Base-by-base conservation (phyloP, 1,140 invertebrate species). In the Arion vulgaris region DNA sequence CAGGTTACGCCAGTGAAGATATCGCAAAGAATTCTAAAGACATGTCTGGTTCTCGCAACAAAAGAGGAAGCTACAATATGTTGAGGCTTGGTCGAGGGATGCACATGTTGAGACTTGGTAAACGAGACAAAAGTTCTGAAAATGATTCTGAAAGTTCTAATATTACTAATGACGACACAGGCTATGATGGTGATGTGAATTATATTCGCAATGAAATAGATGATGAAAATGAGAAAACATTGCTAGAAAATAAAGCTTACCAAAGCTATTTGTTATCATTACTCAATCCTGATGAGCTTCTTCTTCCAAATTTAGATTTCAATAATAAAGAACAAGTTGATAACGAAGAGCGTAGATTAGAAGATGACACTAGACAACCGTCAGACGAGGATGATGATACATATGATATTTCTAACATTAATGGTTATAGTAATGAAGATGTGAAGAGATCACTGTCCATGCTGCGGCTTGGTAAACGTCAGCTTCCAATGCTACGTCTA, bases 401-500 rank as follows among this genome's bases (percentile, higher is more conserved):
- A 9, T 15, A 71, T n/a, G n/a, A n/a, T n/a, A n/a, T n/a, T n/a
- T n/a, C n/a, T n/a, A n/a, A n/a, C n/a, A n/a, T n/a, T n/a, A n/a
- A n/a, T n/a, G n/a, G n/a, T n/a, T n/a, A n/a, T n/a, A n/a, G n/a
- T n/a, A n/a, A n/a, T n/a, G n/a, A n/a, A n/a, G n/a, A n/a, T n/a
- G n/a, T n/a, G n/a, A 74, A 74, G n/a, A 36, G 85, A 57, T 49
- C 85, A 7, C 83, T 86, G 82, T 39, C 68, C 1, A 85, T 87
- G 86, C 77, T 86, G 4, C 66, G 86, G 51, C 62, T 87, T 15
- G 86, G 86, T 45, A 80, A 82, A 62, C 17, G 84, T 84, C 86
- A 86, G 0, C 74, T 88, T 34, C 85, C 87, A 69, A 89, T 88
- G 87, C 73, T 89, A 26, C 57, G 87, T 72, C 34, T 85, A 39